Conservation (phyloP, 2,797 vertebrate genomes). For the Petrocephalus schoutedeni region DNA sequence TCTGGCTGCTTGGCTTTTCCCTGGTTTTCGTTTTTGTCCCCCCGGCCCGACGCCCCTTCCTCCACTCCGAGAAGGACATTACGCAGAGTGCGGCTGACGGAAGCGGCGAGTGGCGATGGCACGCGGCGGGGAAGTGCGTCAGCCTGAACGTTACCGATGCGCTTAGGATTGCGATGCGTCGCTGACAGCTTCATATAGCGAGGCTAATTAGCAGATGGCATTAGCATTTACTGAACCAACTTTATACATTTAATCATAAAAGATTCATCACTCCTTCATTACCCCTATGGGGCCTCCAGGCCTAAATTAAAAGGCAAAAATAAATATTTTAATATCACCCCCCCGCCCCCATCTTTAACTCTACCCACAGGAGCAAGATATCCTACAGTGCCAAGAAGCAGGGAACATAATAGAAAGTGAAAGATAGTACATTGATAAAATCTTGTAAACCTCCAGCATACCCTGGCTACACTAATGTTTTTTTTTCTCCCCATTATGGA, state of each 20-base stretch:
- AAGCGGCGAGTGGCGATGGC: constrained; percentile 70
- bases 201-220: constrained; percentile 98
- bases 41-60: constrained; percentile 37
- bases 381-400: background rate
- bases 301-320: background rate
- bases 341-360: background rate
- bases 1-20: constrained; percentile 37
- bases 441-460: background rate
- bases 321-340: background rate
- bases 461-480: background rate
- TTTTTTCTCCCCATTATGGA: background rate
- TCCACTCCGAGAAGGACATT: constrained; percentile 45
- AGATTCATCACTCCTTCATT: background rate
- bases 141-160: constrained; percentile 99
- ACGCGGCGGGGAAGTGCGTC: constrained; percentile 99
- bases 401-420: background rate
- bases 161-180: constrained; percentile 87
- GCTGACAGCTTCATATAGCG: constrained; percentile 48
- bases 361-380: background rate
- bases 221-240: constrained; percentile 91
- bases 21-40: constrained; percentile 41
- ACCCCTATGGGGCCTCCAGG: background rate
- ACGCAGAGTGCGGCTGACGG: constrained; percentile 48
- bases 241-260: constrained; percentile 47
- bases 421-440: background rate